Conservation (phyloP, 2,797 vertebrate genomes). For the Euphonia xanthogaster region DNA sequence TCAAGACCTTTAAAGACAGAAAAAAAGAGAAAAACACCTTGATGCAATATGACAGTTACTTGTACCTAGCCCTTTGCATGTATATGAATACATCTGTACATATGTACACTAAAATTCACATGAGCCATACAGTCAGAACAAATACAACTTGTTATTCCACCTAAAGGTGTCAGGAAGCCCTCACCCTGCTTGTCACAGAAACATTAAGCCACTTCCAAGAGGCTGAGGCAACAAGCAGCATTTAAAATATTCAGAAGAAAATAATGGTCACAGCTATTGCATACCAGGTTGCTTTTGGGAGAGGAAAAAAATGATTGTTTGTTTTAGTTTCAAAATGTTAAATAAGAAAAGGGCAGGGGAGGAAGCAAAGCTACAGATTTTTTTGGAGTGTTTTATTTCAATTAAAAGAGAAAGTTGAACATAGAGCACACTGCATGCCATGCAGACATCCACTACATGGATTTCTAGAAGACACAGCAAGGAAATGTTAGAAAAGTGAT, state of each 20-base stretch:
- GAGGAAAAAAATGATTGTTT: background rate
- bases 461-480: background rate
- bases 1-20: conserved; percentile 84
- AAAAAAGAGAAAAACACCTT: conserved; percentile 20
- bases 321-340: background rate
- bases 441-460: background rate
- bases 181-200: background rate
- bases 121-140: background rate
- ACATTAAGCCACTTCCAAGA: background rate
- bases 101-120: background rate
- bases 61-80: background rate
- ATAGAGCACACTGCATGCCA: background rate
- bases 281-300: background rate
- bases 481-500: background rate
- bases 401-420: background rate
- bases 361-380: background rate
- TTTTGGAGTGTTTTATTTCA: background rate
- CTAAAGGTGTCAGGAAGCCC: background rate
- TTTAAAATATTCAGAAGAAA: background rate
- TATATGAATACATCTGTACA: background rate
- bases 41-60: background rate
- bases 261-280: background rate
- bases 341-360: background rate
- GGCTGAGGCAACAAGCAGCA: background rate
- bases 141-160: background rate